These are phyloP conservation scores for Phallusia fumigata DNA, from an alignment of 23 tunicate genomes.

Conservation along the genomic window DNA sequence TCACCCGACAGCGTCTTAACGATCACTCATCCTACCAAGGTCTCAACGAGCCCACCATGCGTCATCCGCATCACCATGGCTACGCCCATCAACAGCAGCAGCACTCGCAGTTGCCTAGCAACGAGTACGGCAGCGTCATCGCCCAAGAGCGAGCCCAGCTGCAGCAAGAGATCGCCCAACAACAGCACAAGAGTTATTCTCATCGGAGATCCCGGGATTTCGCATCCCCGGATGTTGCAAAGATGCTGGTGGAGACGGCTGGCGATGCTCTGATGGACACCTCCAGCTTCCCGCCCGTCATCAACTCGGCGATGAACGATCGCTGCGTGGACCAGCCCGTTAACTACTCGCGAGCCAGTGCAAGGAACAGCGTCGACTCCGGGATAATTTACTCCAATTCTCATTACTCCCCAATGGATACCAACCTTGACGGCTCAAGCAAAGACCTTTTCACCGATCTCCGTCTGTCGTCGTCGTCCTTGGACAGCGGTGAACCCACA, in stretches of 20 bases:
- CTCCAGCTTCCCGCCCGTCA: constrained; percentile 62
- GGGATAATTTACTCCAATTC: constrained; percentile 63
- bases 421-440: constrained; percentile 25
- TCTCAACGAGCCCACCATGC: constrained; percentile 19
- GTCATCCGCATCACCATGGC: not conserved
- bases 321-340: not conserved
- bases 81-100: not conserved
- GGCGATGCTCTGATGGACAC: constrained; percentile 94
- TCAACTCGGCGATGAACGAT: constrained; percentile 15
- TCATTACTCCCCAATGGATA: constrained; percentile 88
- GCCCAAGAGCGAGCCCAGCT: constrained; percentile 25
- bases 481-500: constrained; percentile 77
- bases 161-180: constrained; percentile 22
- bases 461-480: constrained; percentile 71
- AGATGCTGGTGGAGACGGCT: constrained; percentile 77
- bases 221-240: constrained; percentile 52
- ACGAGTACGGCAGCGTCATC: constrained; percentile 28
- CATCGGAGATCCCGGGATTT: not conserved
- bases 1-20: constrained; percentile 41
- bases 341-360: constrained; percentile 29
- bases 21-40: constrained; percentile 55
- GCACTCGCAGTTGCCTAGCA: not conserved
- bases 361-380: constrained; percentile 69
- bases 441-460: constrained; percentile 66
- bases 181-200: not conserved